Evolutionary conservation across 2,797 vertebrate genomes (phyloP), one percentile per base, ranked within the genome.

Genomic region (Crax fasciolata): DNA sequence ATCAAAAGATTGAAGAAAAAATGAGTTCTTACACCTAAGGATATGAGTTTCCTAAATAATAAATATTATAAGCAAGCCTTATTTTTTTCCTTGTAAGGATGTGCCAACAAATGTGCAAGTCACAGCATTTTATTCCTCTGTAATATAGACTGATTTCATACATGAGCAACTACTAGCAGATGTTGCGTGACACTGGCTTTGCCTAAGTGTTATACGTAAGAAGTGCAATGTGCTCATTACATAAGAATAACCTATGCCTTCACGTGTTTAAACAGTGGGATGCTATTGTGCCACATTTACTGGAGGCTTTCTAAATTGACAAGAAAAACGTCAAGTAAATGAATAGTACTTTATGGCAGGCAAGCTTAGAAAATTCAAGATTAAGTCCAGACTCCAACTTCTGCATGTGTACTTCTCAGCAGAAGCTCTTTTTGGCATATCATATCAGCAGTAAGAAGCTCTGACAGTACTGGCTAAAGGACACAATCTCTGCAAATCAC

Each of bases 381-480:
- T 80, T 68, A 74, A 92, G 90, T 66, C 78, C 72, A 96, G 46
- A 77, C 21, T 94, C 27, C 12, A 67, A 35, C 9, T 52, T 73
- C 41, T 67, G 49, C 67, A 35, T 1, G 2, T 17, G 9, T 39
- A 27, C 57, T 93, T 74, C 80, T 76, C 74, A 89, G 61, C 25
- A 84, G 67, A 91, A 76, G 54, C 32, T 77, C 76, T 71, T 38
- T 80, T 38, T 80, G 38, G 7, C 67, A 43, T 23, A 90, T 5
- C 25, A 80, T 82, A 84, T 72, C n/a, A 85, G n/a, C 25, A 90
- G 15, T 27, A 83, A 90, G 74, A 12, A 89, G 73, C 24, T 91
- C 55, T 79, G 30, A 68, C 66, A 75, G 5, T 18, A 72, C 35
- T 72, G 57, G 25, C 38, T 71, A 58, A 38, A 89, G 11, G 6